Percentiles rank a stretch among this genome's conserved stretches.
Evolutionary conservation across 2,797 vertebrate genomes (phyloP).

Genomic region (Notamacropus eugenii): DNA sequence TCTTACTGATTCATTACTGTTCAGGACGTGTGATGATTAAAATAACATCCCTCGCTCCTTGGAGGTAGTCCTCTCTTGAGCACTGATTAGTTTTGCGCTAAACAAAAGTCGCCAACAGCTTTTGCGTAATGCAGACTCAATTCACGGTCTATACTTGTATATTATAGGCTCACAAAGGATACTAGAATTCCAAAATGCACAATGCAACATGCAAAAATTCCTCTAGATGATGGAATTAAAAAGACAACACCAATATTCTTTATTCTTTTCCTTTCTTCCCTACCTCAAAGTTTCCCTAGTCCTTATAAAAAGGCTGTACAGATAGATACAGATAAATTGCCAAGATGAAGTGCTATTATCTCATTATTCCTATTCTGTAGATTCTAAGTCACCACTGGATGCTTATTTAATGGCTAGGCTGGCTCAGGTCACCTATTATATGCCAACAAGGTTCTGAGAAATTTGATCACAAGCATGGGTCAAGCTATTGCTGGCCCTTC

Average conservation of each 20-base stretch:
- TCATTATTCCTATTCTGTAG: conserved; percentile 33
- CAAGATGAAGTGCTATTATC: background rate
- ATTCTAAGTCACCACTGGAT: conserved; percentile 13
- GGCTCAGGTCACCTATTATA: background rate
- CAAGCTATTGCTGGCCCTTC: background rate
- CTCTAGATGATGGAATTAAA: background rate
- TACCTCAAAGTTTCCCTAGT: background rate
- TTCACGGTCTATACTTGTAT: conserved; percentile 31
- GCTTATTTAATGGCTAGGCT: background rate
- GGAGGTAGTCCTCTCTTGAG: conserved; percentile 49
- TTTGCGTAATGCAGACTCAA: background rate
- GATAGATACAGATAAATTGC: background rate
- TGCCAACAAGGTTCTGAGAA: conserved; percentile 14
- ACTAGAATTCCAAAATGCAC: background rate
- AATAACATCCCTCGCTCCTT: conserved; percentile 54
- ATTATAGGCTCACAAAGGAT: conserved; percentile 35
- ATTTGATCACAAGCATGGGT: background rate
- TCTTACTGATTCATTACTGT: conserved; percentile 61
- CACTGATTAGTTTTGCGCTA: conserved; percentile 28
- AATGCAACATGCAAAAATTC: background rate
- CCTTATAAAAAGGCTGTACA: background rate
- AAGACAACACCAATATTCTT: background rate
- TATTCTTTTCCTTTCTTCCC: background rate
- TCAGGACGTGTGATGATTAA: conserved; percentile 59
- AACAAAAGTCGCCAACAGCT: background rate